Evolutionary conservation across 2,797 vertebrate species (phyloP).

Genomic region (Macroramphosus scolopax): DNA sequence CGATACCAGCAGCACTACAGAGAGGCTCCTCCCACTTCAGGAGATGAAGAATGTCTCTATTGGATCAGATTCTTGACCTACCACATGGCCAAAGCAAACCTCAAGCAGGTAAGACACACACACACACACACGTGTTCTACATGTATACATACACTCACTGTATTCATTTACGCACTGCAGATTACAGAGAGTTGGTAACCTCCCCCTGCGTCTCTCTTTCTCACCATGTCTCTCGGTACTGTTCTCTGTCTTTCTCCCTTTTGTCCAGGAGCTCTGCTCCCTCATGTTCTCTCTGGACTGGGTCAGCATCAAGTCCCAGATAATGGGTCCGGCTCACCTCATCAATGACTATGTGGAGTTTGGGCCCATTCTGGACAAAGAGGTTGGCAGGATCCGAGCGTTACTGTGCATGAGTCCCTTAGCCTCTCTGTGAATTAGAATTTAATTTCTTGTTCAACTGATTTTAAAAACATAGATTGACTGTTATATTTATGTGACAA

Average conservation of each 20-base stretch:
- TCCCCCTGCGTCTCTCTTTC: too few species aligned
- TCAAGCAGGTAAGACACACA: constrained; percentile 81
- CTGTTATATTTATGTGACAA: too few species aligned
- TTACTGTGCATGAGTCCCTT: too few species aligned
- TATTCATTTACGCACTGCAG: neutral
- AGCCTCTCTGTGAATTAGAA: too few species aligned
- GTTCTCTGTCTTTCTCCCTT: constrained; percentile 1
- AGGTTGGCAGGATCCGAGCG: constrained; percentile 76
- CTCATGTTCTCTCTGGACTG: constrained; percentile 96
- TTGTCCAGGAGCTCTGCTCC: constrained; percentile 83
- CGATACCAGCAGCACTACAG: constrained; percentile 85
- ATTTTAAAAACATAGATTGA: too few species aligned
- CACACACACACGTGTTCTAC: constrained; percentile 6
- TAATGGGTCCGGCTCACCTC: constrained; percentile 90
- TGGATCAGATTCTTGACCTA: constrained; percentile 91
- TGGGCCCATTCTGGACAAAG: constrained; percentile 86
- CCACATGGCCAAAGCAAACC: constrained; percentile 91
- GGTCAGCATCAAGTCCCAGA: constrained; percentile 88
- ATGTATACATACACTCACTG: neutral
- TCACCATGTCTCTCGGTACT: neutral
- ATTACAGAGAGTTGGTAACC: too few species aligned
- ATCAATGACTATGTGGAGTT: constrained; percentile 95
- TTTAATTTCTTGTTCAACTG: too few species aligned
- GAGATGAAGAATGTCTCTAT: constrained; percentile 87
- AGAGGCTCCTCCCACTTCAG: constrained; percentile 70